Evolutionary conservation across 1,140 invertebrate species (phyloP), one percentile per base, ranked within the genome.

Genomic region (Hyles euphorbiae): DNA sequence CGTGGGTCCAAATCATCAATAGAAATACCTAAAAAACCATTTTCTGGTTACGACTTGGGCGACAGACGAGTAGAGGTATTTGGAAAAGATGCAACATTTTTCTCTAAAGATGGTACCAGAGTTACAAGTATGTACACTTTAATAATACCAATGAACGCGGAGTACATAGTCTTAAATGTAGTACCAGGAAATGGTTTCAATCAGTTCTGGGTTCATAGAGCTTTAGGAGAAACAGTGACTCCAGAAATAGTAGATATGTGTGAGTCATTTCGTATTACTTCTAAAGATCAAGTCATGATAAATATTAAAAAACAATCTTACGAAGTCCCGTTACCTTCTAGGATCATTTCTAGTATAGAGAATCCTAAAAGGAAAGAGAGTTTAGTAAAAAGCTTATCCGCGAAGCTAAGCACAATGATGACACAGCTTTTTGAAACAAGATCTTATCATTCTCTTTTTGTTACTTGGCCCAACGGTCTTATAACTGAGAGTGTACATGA

Each of bases 401-500:
- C 59, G 12, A 63, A 61, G 67, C 22, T 58, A 49, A 54, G 51
- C 55, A 33, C 53, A 53, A 34, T 53, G 52, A 52, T 51, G 46
- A 49, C 53, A 40, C 32, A 56, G 5, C 32, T 66, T 56, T 65
- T 65, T 61, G 72, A 81, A 67, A 56, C 53, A 22, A 73, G 69
- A 60, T 67, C 62, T 34, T 83, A 84, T 63, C 65, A 85, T 70
- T 76, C 78, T 34, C 74, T 90, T 56, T 74, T 71, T 56, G 68
- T 90, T 52, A 91, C 90, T 5, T 90, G 89, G 83, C 88, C 90
- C 2, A 89, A 90, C 58, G 90, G 91, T 2, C 77, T 90, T 12
- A 72, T 89, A 32, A 89, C 90, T 32, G 85, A 91, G 74, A 83
- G 81, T 43, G 73, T 90, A 54, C 69, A 83, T 56, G 72, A 81